These are phyloP conservation scores for Serilophus lunatus DNA, from an alignment of 2,113 vertebrate genomes.

Conservation along the genomic window DNA sequence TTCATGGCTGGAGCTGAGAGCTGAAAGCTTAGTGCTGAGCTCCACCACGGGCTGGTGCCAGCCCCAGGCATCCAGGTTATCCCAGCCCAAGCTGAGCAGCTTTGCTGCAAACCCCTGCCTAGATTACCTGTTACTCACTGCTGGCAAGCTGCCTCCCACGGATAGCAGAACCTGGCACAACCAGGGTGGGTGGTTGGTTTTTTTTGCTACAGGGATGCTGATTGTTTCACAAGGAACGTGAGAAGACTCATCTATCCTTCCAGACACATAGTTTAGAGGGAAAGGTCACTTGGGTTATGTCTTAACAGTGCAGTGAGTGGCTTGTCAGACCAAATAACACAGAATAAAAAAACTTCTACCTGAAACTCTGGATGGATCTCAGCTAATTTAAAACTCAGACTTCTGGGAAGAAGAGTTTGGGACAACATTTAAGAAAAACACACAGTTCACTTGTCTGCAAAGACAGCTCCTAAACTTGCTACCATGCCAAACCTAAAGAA, in stretches of 20 bases:
- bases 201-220: not conserved
- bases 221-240: not conserved
- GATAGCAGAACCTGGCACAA: not conserved
- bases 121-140: not conserved
- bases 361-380: not conserved
- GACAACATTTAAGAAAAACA: not conserved
- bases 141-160: not conserved
- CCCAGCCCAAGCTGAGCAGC: not conserved
- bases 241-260: not conserved
- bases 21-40: not conserved
- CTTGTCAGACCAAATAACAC: not conserved
- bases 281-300: not conserved
- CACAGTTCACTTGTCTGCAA: not conserved
- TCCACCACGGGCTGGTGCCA: not conserved
- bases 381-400: not conserved
- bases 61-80: not conserved
- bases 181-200: not conserved
- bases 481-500: not conserved
- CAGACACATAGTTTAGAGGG: not conserved
- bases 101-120: not conserved
- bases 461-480: not conserved
- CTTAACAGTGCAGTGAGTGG: not conserved
- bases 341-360: not conserved
- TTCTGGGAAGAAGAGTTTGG: not conserved
- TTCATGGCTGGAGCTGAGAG: not conserved